Evolutionary conservation across 2,888 invertebrate species (phyloP), one percentile per base, ranked within the genome.

Genomic region (Parthenolecanium corni): DNA sequence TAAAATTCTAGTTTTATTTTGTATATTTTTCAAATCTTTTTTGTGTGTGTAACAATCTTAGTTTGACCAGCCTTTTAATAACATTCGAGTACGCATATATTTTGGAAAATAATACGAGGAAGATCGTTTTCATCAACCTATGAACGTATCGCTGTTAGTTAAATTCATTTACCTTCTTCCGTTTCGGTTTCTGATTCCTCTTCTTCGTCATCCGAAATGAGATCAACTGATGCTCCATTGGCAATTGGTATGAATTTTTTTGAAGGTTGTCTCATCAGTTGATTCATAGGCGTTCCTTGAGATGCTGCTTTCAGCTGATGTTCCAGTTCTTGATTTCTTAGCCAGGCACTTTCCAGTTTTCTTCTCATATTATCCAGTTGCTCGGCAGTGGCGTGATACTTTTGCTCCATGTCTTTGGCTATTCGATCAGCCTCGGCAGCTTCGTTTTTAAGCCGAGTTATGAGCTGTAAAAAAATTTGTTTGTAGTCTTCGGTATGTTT

Each of bases 391-490:
- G 82, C 79, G 65, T 84, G 81, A 72, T 84, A 89, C 72, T 87
- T 86, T 71, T 83, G 84, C 70, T 91, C 89, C 69, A 89, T 78
- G 70, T 85, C 85, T 71, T 89, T 87, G 0, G 86, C 84, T 9
- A 83, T 82, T 70, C 84, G 85, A 69, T 86, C 82, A 0, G 88
- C 84, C 69, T 84, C 83, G 53, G 84, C 83, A 1, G 84, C 85
- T 73, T 88, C 88, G 69, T 80, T 77, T 73, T 85, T 86, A 57
- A 89, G 76, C 64, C 70, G 69, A n/a, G 67, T 65, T 5, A 69
- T 69, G 31, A 70, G 65, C 66, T 73, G 31, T 6, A 31, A 31
- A 31, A 31, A 9, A 31, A 31, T 31, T 31, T 9, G 9, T 31
- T 31, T 9, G n/a, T n/a, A n/a, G n/a, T n/a, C n/a, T n/a, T n/a